A percentile compares a stretch with the other conserved stretches of the same genome.
Evolutionary conservation across 2,888 invertebrate species (phyloP).

Genomic region (Calliscelio sp.): DNA sequence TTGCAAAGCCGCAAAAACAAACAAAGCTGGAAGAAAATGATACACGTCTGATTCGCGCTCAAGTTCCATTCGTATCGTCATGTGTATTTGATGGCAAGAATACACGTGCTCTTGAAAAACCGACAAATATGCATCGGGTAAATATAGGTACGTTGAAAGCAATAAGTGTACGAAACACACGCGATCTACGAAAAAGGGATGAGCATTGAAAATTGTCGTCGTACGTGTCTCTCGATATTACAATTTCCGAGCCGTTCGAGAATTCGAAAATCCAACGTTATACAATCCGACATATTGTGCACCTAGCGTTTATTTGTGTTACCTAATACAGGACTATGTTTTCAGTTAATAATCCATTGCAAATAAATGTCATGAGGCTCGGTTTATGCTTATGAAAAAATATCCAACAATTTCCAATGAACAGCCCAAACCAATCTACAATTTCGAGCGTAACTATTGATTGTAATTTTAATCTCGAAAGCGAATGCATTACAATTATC

Average conservation of each 20-base stretch:
- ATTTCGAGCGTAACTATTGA: not conserved
- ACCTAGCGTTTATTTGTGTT: slow-evolving; percentile 8
- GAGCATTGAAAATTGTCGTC: slow-evolving; percentile 63
- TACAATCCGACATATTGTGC: slow-evolving; percentile 17
- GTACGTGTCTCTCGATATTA: slow-evolving; percentile 64
- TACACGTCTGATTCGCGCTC: slow-evolving; percentile 69
- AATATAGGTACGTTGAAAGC: slow-evolving; percentile 61
- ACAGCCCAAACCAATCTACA: not conserved
- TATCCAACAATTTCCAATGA: too few relatives aligned
- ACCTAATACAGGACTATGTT: slow-evolving; percentile 11
- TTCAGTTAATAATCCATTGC: too few relatives aligned
- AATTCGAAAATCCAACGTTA: slow-evolving; percentile 67
- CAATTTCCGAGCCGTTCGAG: slow-evolving; percentile 55
- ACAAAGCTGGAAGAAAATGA: slow-evolving; percentile 67
- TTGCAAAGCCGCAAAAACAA: slow-evolving; percentile 52
- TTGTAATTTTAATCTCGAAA: not conserved
- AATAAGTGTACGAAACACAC: slow-evolving; percentile 64
- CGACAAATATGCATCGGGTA: slow-evolving; percentile 72
- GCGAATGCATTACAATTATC: slow-evolving; percentile 12
- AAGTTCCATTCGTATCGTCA: slow-evolving; percentile 64
- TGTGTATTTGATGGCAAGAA: slow-evolving; percentile 67
- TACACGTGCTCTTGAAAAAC: slow-evolving; percentile 69
- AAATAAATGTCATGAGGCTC: too few relatives aligned
- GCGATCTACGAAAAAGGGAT: slow-evolving; percentile 46
- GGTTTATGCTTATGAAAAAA: too few relatives aligned